These are phyloP conservation scores for Hylaea fasciaria DNA, from an alignment of 2,888 invertebrate species.

Conservation along the genomic window DNA sequence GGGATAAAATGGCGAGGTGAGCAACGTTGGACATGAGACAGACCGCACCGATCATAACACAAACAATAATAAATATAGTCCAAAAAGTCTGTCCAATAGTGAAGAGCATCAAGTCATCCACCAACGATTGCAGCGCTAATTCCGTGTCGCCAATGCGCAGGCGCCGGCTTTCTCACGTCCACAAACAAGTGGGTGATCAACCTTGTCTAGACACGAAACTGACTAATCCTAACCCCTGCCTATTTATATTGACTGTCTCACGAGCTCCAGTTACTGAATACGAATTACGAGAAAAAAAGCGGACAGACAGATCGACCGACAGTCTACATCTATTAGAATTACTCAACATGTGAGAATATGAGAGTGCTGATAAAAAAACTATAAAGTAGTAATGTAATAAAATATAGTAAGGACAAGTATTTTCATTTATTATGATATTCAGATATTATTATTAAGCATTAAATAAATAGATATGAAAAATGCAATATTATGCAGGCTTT, in stretches of 20 bases:
- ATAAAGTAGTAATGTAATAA: too few species aligned
- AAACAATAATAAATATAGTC: too few species aligned
- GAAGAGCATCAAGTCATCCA: slow-evolving; percentile 1
- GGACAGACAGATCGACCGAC: slow-evolving; percentile 23
- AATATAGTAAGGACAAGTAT: too few species aligned
- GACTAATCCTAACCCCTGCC: slow-evolving; percentile 48
- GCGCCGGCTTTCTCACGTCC: slow-evolving; percentile 38
- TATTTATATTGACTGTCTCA: slow-evolving; percentile 31
- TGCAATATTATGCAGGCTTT: too few species aligned
- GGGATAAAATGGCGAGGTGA: too few species aligned
- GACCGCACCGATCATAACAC: too few species aligned
- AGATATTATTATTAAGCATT: too few species aligned
- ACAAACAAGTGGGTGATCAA: slow-evolving; percentile 50
- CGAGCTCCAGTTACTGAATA: slow-evolving; percentile 12
- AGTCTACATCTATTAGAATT: slow-evolving; percentile 1
- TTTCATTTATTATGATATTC: too few species aligned
- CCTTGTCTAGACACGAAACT: slow-evolving; percentile 56
- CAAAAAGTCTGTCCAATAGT: slow-evolving; percentile 6
- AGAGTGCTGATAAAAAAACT: too few species aligned
- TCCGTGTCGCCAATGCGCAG: slow-evolving; percentile 40
- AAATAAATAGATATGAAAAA: too few species aligned
- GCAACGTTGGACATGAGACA: too few species aligned
- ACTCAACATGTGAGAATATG: background rate
- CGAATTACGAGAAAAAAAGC: slow-evolving; percentile 16
- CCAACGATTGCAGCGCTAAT: slow-evolving; percentile 14